Percentiles rank a stretch among this genome's conserved stretches.
These are phyloP conservation scores for Rutpela maculata DNA, from an alignment of 2,888 invertebrate genomes.

Conservation along the genomic window DNA sequence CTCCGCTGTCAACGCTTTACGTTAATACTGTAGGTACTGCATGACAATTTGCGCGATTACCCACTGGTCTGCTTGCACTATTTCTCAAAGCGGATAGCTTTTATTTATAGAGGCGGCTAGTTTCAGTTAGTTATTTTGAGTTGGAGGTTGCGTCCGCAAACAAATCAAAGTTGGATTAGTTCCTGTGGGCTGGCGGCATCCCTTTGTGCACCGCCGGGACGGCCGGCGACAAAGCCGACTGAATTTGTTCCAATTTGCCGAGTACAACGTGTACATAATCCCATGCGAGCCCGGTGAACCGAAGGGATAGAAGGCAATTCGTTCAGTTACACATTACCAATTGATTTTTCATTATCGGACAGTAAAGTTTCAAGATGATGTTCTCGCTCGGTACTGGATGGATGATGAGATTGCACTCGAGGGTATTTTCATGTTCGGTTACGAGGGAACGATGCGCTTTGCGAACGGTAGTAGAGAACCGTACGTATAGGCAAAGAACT, in stretches of 20 bases:
- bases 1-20: too few species aligned
- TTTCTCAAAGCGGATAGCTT: constrained; percentile 12
- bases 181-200: constrained; percentile 35
- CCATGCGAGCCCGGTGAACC: constrained; percentile 36
- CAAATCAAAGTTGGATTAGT: constrained; percentile 44
- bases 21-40: neutral
- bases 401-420: constrained; percentile 13
- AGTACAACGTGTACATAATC: constrained; percentile 45
- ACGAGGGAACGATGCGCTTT: neutral
- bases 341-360: constrained; percentile 47
- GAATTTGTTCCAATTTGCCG: constrained; percentile 52
- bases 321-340: constrained; percentile 30
- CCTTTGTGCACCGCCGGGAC: constrained; percentile 34
- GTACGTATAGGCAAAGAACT: neutral
- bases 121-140: constrained; percentile 33
- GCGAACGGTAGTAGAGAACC: neutral
- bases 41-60: neutral
- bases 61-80: constrained; percentile 4
- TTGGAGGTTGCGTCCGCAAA: constrained; percentile 36
- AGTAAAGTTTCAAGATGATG: constrained; percentile 12
- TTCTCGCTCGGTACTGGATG: neutral
- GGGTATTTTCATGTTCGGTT: neutral
- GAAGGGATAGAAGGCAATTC: constrained; percentile 26
- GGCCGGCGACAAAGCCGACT: constrained; percentile 39
- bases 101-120: constrained; percentile 26